Percentiles rank a stretch among this genome's conserved stretches.
Conservation (phyloP, 2,888 invertebrate species). For the Eilema sororculum region DNA sequence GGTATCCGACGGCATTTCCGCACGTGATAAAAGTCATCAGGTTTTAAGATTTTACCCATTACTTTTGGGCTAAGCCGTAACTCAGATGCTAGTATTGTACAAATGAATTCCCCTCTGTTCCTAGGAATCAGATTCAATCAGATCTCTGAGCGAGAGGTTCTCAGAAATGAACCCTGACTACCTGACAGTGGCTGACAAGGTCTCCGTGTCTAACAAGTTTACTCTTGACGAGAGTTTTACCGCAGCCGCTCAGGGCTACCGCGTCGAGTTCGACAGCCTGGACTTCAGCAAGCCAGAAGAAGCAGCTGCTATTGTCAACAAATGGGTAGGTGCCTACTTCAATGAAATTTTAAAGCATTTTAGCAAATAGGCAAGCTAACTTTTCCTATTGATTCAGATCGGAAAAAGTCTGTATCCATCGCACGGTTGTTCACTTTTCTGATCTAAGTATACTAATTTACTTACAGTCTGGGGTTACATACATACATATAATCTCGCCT, state of each 20-base stretch:
- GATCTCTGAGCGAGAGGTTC: constrained; percentile 51
- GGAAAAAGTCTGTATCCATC: no score
- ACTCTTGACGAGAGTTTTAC: constrained; percentile 52
- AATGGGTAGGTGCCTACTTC: constrained; percentile 28
- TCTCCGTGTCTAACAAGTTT: constrained; percentile 55
- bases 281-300: constrained; percentile 50
- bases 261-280: constrained; percentile 56
- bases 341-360: no score
- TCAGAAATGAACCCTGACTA: constrained; percentile 55
- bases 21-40: no score
- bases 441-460: no score
- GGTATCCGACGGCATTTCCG: no score
- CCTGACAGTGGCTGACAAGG: constrained; percentile 64
- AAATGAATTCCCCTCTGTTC: constrained; percentile 18
- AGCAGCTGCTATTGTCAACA: constrained; percentile 55
- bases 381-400: no score
- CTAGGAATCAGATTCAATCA: constrained; percentile 55
- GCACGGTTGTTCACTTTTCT: no score
- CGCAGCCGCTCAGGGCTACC: constrained; percentile 46
- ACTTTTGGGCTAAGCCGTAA: no score
- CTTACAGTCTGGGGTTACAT: no score
- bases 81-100: neutral
- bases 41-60: no score
- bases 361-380: no score
- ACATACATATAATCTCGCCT: no score